Conservation (phyloP, 2,888 invertebrate species). For the Ligdia adustata region DNA sequence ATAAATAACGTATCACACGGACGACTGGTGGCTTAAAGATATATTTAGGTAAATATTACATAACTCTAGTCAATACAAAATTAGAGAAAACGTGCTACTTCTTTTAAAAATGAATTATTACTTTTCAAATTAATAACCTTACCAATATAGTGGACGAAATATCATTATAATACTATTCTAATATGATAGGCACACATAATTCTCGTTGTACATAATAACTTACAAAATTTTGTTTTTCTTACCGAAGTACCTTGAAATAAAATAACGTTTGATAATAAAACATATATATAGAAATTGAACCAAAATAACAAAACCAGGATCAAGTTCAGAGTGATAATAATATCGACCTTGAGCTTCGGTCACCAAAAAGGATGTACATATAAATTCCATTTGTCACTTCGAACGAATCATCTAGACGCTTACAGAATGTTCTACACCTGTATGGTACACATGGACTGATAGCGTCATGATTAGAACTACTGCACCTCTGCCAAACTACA, state of each 20-base stretch:
- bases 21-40: not conserved
- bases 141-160: no score
- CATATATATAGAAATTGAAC: not conserved
- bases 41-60: not conserved
- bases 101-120: no score
- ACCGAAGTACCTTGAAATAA: no score
- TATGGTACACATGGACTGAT: conserved; percentile 44
- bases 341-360: conserved; percentile 49
- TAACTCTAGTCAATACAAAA: no score
- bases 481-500: conserved; percentile 37
- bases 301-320: conserved; percentile 29
- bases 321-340: conserved; percentile 62
- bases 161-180: no score
- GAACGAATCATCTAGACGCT: conserved; percentile 32
- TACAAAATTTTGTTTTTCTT: no score
- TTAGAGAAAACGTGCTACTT: no score
- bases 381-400: conserved; percentile 38
- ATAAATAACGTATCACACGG: conserved; percentile 15
- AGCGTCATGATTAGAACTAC: conserved; percentile 39
- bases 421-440: conserved; percentile 58
- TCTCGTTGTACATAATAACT: no score
- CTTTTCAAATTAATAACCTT: no score
- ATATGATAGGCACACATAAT: no score
- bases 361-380: conserved; percentile 44
- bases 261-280: no score